Evolutionary conservation across 2,888 invertebrate species (phyloP), one percentile per base, ranked within the genome.

Genomic region (Ormyrus rosae): DNA sequence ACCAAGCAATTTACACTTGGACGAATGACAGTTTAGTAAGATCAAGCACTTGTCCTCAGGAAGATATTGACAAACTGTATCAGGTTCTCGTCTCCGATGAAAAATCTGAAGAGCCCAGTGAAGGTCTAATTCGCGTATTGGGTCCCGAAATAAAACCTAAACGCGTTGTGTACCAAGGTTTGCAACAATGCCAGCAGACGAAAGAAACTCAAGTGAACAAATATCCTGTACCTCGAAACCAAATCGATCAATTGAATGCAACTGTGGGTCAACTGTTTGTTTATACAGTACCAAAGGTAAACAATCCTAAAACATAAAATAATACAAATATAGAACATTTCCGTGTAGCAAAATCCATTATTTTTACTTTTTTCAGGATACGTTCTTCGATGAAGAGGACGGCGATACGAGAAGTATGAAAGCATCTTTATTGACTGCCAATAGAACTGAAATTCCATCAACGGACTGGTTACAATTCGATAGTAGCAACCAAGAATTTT

Each of bases 391-490:
- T 91, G 95, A 95, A 0, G 96, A 97, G 90, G 97, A 97, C 88
- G 95, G 95, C 13, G 94, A 94, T 82, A 94, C 96, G 0, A 92
- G 94, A 63, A 93, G 94, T 84, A 92, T 98, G 83, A 94, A 93
- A 64, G 92, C 98, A 83, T 93, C 95, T 0, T 92, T 97, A 0
- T 92, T 96, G 67, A 95, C 95, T 80, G 94, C 93, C 84, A 95
- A 96, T 85, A 93, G 95, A 78, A 93, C 93, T 6, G 92, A 93
- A 68, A 92, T 97, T 48, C 93, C 94, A 6, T 87, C 92, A 0
- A 92, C 93, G 11, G 94, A 95, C 88, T 98, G 98, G 98, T 91
- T 98, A 83, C 97, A 97, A 90, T 97, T 98, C 89, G 97, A 98
- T 89, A 92, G 93, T 1, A 95, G 95, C 86, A 97, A 96, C 91